Base-by-base conservation (phyloP, 2,113 vertebrate genomes). In the Reinhardtius hippoglossoides region DNA sequence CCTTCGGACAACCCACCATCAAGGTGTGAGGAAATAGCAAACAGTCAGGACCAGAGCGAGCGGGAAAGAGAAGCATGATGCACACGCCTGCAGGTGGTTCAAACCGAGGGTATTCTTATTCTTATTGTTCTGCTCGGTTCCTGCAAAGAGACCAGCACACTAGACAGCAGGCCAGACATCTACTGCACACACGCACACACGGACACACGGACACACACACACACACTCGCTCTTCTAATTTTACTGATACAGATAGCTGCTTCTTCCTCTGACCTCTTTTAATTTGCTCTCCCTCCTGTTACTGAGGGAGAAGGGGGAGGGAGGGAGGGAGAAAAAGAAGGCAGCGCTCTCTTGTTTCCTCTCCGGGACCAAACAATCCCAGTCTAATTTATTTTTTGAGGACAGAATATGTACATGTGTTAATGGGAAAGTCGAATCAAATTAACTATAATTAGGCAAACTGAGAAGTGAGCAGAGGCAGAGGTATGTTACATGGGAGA, bases 321-420 rank as follows among this genome's bases (percentile, higher is more conserved):
- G 23, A 24, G 20, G 9, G 20, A 56, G 12, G 31, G 10, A 61
- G 65, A 76, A 58, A 55, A 52, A 77, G 59, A 52, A 46, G 14
- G 57, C 70, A 74, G 80, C 20, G 42, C 80, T 85, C 80, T 71
- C 73, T 84, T 88, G 86, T 90, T 88, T 92, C 91, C 93, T 94
- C 94, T 91, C 88, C 86, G 92, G 93, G 94, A 92, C 93, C 82
- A 94, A 95, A 95, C 91, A 94, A 95, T 95, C 94, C 94, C 94
- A 94, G 91, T 89, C 89, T 95, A 94, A 95, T 94, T 94, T 94
- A 92, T 89, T 94, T 95, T 94, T 92, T 92, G 88, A 94, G 92
- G 92, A 92, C 92, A 94, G 92, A 94, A 94, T 93, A 93, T 92
- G 91, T 93, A 92, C 93, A 92, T 88, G 91, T 94, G 91, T 94